Evolutionary conservation across 2,888 invertebrate genomes (phyloP), one percentile per base, ranked within the genome.

Genomic region (Lobophora halterata): DNA sequence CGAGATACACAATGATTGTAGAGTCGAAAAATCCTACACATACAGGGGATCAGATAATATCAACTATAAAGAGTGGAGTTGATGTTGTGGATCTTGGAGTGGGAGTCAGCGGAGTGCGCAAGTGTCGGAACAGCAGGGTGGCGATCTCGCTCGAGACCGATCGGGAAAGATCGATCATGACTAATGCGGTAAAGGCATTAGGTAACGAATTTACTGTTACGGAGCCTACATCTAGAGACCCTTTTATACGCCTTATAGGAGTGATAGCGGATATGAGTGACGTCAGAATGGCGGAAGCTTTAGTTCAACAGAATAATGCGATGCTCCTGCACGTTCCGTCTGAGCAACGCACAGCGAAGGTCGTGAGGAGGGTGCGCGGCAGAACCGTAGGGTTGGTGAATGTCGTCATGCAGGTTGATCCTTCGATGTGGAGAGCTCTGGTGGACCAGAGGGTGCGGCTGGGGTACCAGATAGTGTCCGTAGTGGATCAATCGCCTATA

Each of bases 11-110:
- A n/a, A n/a, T n/a, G n/a, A n/a, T n/a, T n/a, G n/a, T n/a, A n/a
- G n/a, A n/a, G n/a, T n/a, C n/a, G n/a, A n/a, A n/a, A n/a, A n/a
- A n/a, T n/a, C n/a, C n/a, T n/a, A n/a, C n/a, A n/a, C n/a, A n/a
- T n/a, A n/a, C n/a, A n/a, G n/a, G n/a, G n/a, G n/a, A n/a, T n/a
- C n/a, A n/a, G n/a, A n/a, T n/a, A n/a, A n/a, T n/a, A 20, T 2
- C 12, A 4, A 5, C 3, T 0, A 2, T 5, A 7, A 3, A 52
- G 56, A 57, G 54, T 37, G 55, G 53, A 53, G 23, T 3, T n/a
- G 32, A 18, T 18, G 18, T 18, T 5, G 6, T 18, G 5, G 18
- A 6, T 18, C 3, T 18, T 5, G 18, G 18, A 2, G 18, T 18
- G 2, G 18, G 18, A 2, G 18, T 18, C 3, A 18, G 18, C 8